A percentile compares a stretch with the other conserved stretches of the same genome.
These are phyloP conservation scores for Propithecus perrieri DNA, from an alignment of 2,797 vertebrate species.

Conservation along the genomic window DNA sequence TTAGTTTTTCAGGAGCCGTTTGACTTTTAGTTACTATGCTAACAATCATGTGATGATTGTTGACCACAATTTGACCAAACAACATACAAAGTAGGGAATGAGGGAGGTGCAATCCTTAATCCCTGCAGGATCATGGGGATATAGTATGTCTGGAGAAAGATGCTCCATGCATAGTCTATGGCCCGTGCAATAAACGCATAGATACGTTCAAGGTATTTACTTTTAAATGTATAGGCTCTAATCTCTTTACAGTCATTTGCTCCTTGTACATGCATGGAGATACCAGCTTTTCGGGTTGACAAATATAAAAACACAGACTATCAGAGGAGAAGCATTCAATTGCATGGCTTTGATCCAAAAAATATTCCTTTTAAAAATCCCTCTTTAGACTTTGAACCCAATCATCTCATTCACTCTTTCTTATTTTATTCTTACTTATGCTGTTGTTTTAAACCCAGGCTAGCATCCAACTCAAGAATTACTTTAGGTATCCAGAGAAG, in stretches of 20 bases:
- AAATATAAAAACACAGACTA: not conserved
- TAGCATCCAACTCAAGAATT: constrained; percentile 28
- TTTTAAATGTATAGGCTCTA: not conserved
- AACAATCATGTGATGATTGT: constrained; percentile 71
- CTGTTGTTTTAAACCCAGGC: not conserved
- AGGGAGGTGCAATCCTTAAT: not conserved
- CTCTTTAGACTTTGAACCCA: not conserved
- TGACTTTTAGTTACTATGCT: constrained; percentile 75
- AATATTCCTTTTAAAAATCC: not conserved
- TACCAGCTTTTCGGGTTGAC: not conserved
- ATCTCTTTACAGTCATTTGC: not conserved
- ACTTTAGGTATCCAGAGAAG: not conserved
- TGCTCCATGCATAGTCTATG: not conserved
- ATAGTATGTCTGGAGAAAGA: constrained; percentile 3
- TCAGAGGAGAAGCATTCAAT: not conserved
- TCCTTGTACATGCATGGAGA: not conserved
- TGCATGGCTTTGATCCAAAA: constrained; percentile 8
- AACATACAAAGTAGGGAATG: not conserved
- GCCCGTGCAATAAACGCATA: not conserved
- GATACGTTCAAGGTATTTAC: not conserved
- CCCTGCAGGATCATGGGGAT: not conserved
- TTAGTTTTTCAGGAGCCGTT: constrained; percentile 72
- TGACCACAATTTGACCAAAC: constrained; percentile 73
- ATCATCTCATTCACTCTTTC: not conserved
- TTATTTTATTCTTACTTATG: not conserved